phyloP scores from a whole-genome alignment of 2,797 vertebrate genomes.

The Rhynchonycteris naso region DNA sequence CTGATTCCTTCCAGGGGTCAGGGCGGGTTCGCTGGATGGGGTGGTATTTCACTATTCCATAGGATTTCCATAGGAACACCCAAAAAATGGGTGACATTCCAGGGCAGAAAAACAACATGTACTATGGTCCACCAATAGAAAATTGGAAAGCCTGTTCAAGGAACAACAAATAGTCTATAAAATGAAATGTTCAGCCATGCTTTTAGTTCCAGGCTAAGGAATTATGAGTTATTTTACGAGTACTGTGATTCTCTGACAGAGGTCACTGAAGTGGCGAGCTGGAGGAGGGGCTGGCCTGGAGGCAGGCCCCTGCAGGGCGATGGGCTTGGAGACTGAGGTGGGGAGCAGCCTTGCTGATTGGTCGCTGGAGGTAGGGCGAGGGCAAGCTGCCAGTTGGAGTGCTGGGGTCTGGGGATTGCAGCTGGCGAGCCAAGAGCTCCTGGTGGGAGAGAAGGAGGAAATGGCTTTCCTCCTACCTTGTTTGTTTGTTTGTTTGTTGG shows the following conservation, averaged over 20 bases:
- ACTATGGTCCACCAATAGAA: background rate
- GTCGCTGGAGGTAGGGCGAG: background rate
- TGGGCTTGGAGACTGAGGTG: background rate
- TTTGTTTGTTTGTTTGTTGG: background rate
- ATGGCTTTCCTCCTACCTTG: background rate
- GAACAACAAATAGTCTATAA: background rate
- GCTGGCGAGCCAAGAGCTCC: background rate
- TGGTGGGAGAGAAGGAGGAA: background rate
- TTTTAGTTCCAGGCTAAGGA: conserved; percentile 11
- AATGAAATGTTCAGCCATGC: background rate
- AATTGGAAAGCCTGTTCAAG: background rate
- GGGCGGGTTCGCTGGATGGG: background rate
- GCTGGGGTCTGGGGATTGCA: background rate
- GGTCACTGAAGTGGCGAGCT: background rate
- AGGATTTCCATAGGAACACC: background rate
- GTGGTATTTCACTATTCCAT: background rate
- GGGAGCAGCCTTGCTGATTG: background rate
- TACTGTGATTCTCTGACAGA: background rate
- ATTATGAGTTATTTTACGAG: background rate
- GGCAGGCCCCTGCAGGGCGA: background rate
- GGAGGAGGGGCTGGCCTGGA: background rate
- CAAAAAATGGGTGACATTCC: background rate
- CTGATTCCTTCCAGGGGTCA: background rate
- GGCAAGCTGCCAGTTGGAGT: background rate
- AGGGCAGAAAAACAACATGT: background rate